phyloP scores from a whole-genome alignment of 2,113 vertebrate genomes.

The Atlantisia rogersi region DNA sequence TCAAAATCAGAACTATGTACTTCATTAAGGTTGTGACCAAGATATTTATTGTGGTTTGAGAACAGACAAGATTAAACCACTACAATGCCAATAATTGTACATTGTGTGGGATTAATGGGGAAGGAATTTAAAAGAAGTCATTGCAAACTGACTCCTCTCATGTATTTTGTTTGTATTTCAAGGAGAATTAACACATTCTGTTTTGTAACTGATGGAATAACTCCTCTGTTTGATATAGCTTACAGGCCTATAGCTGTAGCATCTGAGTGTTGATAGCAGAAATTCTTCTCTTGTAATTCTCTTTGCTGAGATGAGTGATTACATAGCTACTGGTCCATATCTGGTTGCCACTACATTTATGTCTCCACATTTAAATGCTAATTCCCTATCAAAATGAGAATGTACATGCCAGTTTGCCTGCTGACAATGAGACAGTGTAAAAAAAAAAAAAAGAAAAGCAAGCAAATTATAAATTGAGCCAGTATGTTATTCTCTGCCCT shows the following conservation, averaged over 20 bases:
- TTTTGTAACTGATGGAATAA: background rate
- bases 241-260: background rate
- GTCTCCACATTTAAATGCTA: constrained; percentile 4
- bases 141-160: background rate
- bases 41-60: constrained; percentile 19
- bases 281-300: background rate
- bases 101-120: background rate
- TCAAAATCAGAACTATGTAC: constrained; percentile 57
- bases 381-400: constrained; percentile 14
- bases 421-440: background rate
- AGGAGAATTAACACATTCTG: background rate
- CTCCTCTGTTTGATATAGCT: background rate
- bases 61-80: constrained; percentile 26
- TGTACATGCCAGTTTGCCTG: background rate
- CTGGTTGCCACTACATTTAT: background rate
- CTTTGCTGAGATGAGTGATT: constrained; percentile 11
- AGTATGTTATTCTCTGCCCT: background rate
- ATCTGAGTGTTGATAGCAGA: background rate
- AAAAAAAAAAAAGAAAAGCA: background rate
- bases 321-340: background rate
- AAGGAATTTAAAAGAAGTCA: constrained; percentile 7
- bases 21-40: background rate
- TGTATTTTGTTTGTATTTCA: background rate
- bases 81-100: background rate
- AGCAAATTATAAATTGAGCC: background rate